Base-by-base conservation (phyloP, 2,888 invertebrate genomes). In the Podotricha telesiphe region DNA sequence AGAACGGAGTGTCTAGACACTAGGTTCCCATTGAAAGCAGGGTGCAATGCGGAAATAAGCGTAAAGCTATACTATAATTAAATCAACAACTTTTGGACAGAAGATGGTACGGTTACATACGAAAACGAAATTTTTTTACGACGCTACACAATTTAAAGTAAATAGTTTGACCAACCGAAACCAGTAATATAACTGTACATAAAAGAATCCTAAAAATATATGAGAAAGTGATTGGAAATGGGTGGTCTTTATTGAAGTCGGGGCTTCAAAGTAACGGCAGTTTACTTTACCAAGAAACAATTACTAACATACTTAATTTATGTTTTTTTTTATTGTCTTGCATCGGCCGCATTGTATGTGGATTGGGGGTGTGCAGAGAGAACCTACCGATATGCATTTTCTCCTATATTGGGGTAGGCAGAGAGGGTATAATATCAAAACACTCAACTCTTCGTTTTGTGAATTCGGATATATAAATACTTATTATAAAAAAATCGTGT, bases 141-240 rank as follows among this genome's bases (percentile, higher is more conserved):
- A 13, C 11, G 15, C 34, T 13, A 19, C 2, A 34, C 34, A 48
- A 28, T 1, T 47, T 11, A 19, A 58, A 20, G 5, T 22, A 42
- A 34, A 62, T 37, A 62, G 19, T 37, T 28, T 40, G 45, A 64
- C 51, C 42, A 13, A 64, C 8, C 42, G 22, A 59, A 34, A 19
- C 51, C 51, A 61, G 42, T 42, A 45, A 45, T 42, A 45, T 67
- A 67, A 67, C 67, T 51, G 67, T 67, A 51, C n/a, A 55, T 45
- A 56, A 58, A 19, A 58, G 58, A 28, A 42, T 67, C 51, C 37
- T 66, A 51, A 67, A 66, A 67, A 51, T 58, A 22, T 58, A 40
- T 15, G n/a, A 48, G 37, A 66, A 42, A 50, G 17, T 58, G 58
- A 51, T 34, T 48, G 42, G 51, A 17, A 51, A 42, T 48, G 51